Base-by-base conservation (phyloP, 2,797 vertebrate species). In the Loris lydekkerianus region DNA sequence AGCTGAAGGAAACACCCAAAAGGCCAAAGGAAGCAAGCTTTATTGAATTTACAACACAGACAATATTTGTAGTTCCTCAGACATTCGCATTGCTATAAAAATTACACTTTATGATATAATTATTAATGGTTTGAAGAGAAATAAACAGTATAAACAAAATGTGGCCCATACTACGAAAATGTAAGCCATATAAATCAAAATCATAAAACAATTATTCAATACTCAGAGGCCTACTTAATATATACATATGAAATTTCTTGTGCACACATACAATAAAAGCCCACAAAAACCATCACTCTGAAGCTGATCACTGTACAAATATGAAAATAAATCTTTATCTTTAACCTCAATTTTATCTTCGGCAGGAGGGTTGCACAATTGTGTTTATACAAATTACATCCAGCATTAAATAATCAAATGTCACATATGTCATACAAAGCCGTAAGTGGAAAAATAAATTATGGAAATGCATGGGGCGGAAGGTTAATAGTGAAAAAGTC, bases 31-130 rank as follows among this genome's bases (percentile, higher is more conserved):
- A 98, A 97, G 20, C 1, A 0, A 4, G 27, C 49, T 98, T 98
- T 97, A 98, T 98, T 98, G 89, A 91, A 97, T 97, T 95, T 93
- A 43, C 65, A 98, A 96, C 25, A 92, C 40, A 96, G 75, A 95
- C 93, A 97, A 92, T 73, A 49, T 49, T 14, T 95, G 65, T 13
- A 60, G 94, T 63, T 97, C 96, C 97, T 97, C 70, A 96, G 97
- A 95, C 27, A 95, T 46, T 92, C 61, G 56, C 63, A 97, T 29
- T 84, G 65, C 73, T 67, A 93, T 96, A 97, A 97, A 97, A 98
- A 95, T 93, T 91, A 97, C 6, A 92, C 49, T 97, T 94, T 89
- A 94, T 91, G 89, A 90, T 86, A 34, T 93, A 97, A 95, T 96
- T 91, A 98, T 97, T 75, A 92, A 77, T 95, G 85, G 69, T 89